A percentile compares a stretch with the other conserved stretches of the same genome.
phyloP scores from a whole-genome alignment of 2,113 vertebrate genomes.

The Talpa occidentalis region DNA sequence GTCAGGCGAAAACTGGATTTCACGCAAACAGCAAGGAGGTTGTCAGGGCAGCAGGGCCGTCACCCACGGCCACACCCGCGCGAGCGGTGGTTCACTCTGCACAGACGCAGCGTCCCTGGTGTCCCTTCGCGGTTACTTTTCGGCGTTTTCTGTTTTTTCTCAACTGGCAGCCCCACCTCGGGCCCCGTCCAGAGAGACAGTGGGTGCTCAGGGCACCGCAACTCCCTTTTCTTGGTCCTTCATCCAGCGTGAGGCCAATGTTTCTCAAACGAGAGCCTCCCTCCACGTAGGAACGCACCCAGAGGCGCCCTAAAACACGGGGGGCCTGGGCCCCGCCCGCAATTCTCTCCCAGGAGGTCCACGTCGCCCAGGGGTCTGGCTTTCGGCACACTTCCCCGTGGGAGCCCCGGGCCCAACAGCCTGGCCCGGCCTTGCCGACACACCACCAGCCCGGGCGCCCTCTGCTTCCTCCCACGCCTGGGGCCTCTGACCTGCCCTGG shows the following conservation, averaged over 20 bases:
- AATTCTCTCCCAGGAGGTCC: neutral
- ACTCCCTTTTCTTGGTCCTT: neutral
- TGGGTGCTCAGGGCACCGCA: neutral
- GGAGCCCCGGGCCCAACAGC: neutral
- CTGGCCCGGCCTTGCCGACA: neutral
- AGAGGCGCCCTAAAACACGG: neutral
- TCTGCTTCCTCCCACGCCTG: too few relatives aligned
- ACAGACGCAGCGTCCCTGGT: too few relatives aligned
- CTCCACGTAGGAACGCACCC: neutral
- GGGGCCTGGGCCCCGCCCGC: accelerated
- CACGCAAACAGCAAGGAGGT: neutral
- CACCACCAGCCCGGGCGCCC: neutral
- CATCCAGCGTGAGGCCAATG: neutral
- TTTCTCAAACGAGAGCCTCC: neutral
- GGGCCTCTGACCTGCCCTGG: neutral
- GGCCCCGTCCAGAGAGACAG: neutral
- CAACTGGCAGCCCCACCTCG: neutral
- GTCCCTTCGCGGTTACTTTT: too few relatives aligned
- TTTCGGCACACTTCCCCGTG: neutral
- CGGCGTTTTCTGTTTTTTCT: too few relatives aligned
- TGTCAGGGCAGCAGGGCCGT: accelerated
- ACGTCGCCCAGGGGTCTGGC: neutral
- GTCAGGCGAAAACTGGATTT: neutral
- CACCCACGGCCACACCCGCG: too few relatives aligned
- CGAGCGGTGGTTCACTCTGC: too few relatives aligned